phyloP scores from a whole-genome alignment of 2,888 invertebrate species.

The Acronicta aceris region DNA sequence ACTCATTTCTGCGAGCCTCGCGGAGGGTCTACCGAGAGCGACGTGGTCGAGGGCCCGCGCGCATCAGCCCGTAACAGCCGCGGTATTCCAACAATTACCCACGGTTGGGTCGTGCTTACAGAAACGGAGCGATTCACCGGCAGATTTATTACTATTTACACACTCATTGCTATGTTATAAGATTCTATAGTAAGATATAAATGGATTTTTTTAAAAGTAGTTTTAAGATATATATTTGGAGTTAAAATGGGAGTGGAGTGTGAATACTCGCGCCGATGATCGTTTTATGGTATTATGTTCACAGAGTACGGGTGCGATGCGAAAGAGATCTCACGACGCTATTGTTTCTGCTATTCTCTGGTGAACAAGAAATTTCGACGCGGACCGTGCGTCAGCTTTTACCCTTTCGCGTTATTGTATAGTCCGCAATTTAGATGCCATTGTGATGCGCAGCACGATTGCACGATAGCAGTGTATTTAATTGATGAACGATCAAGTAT shows the following conservation, averaged over 20 bases:
- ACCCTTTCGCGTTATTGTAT: conserved; percentile 77
- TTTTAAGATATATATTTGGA: conserved; percentile 29
- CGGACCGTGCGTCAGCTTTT: conserved; percentile 78
- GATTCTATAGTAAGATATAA: conserved; percentile 22
- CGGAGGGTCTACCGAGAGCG: conserved; percentile 80
- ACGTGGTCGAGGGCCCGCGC: conserved; percentile 84
- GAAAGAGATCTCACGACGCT: conserved; percentile 83
- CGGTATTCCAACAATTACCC: conserved; percentile 86
- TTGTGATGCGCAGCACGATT: conserved; percentile 73
- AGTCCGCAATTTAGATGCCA: conserved; percentile 72
- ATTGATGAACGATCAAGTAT: conserved; percentile 55
- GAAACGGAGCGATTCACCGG: conserved; percentile 74
- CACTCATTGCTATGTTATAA: conserved; percentile 58
- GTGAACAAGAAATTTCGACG: conserved; percentile 77
- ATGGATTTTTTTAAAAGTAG: conserved; percentile 15
- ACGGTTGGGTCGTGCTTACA: conserved; percentile 78
- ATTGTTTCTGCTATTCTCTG: conserved; percentile 81
- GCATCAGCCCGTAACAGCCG: conserved; percentile 86
- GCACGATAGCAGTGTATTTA: conserved; percentile 66
- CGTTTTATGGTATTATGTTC: conserved; percentile 67
- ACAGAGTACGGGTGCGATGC: conserved; percentile 68
- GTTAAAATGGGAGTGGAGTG: conserved; percentile 51
- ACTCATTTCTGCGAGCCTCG: conserved; percentile 82
- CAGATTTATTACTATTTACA: conserved; percentile 72
- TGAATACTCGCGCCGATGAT: conserved; percentile 62